Conservation (phyloP, 2,113 vertebrate species). For the Puma concolor region DNA sequence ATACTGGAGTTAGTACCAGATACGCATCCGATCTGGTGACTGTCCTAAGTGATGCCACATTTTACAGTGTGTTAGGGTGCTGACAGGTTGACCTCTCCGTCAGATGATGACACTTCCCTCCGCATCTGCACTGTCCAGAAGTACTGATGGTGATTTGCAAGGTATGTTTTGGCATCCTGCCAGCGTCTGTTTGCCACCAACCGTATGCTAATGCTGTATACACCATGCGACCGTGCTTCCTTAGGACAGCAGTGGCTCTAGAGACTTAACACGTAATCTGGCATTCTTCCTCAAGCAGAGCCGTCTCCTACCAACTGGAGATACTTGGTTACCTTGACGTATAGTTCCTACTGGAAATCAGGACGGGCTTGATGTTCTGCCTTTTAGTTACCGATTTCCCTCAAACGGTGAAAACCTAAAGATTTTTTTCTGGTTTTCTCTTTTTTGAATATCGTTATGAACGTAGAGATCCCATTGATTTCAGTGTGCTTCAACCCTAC, state of each 20-base stretch:
- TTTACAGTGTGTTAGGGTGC: too few relatives aligned
- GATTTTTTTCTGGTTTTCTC: background rate
- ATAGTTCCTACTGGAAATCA: background rate
- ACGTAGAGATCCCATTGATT: background rate
- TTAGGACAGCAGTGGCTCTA: background rate
- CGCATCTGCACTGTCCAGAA: background rate
- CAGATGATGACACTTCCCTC: accelerated
- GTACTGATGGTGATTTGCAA: background rate
- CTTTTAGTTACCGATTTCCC: background rate
- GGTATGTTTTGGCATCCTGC: background rate
- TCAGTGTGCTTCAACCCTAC: background rate
- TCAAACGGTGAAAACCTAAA: background rate
- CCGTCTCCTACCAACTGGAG: background rate
- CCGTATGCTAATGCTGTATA: accelerated
- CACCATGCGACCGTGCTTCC: background rate
- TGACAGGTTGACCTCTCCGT: background rate
- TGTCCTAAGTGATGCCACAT: background rate
- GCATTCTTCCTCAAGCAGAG: background rate
- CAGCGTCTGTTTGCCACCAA: background rate
- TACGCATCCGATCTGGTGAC: accelerated
- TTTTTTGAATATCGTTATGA: background rate
- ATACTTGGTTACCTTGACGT: background rate
- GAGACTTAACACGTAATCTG: background rate
- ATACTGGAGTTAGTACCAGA: background rate
- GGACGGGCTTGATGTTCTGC: background rate